Evolutionary conservation across 1,140 invertebrate species (phyloP).

Genomic region (Solen grandis): DNA sequence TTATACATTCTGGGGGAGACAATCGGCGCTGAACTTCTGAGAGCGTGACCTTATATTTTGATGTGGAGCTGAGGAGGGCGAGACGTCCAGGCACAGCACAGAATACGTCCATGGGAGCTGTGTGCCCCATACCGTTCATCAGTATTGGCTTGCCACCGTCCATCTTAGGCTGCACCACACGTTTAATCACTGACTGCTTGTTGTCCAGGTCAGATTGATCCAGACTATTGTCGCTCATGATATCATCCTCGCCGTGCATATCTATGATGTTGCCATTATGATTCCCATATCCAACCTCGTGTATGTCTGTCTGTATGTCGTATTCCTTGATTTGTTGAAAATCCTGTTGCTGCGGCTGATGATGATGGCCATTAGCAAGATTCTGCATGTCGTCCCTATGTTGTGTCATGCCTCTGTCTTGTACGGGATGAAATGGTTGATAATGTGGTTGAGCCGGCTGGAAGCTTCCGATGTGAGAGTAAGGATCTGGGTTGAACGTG

Average conservation of each 20-base stretch:
- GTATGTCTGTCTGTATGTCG: constrained; percentile 42
- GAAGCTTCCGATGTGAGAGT: constrained; percentile 19
- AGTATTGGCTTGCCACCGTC: constrained; percentile 32
- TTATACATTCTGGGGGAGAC: constrained; percentile 98
- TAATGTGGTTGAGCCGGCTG: constrained; percentile 9
- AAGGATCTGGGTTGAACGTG: constrained; percentile 29
- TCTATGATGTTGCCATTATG: constrained; percentile 35
- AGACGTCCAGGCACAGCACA: constrained; percentile 98
- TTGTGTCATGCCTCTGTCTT: not conserved
- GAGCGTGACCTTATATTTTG: constrained; percentile 99
- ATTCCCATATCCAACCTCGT: constrained; percentile 3
- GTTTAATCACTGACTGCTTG: constrained; percentile 47
- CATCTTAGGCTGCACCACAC: constrained; percentile 33
- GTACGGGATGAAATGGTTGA: constrained; percentile 20
- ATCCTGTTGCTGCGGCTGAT: constrained; percentile 15
- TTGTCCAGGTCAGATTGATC: constrained; percentile 24
- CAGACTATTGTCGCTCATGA: constrained; percentile 12
- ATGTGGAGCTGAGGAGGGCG: constrained; percentile 97
- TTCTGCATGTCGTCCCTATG: not conserved
- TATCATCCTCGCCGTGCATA: constrained; percentile 29
- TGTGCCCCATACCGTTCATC: constrained; percentile 67
- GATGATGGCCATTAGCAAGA: not conserved
- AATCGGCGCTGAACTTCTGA: constrained; percentile 98
- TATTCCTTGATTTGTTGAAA: constrained; percentile 28
- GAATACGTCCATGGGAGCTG: constrained; percentile 83